These are phyloP conservation scores for Hemiscyllium ocellatum DNA, from an alignment of 2,113 vertebrate species.

Conservation along the genomic window DNA sequence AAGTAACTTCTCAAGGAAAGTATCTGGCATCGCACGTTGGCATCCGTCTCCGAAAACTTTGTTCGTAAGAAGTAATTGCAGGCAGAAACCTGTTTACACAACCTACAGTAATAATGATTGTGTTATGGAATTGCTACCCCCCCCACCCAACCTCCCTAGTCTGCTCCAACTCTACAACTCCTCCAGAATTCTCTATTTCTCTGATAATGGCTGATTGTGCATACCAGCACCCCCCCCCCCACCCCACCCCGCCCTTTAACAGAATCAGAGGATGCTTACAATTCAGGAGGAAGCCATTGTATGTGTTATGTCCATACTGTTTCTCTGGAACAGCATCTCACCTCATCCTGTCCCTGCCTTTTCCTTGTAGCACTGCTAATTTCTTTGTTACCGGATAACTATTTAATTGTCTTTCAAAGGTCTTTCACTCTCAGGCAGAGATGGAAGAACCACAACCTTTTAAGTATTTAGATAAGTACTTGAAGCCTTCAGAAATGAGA, in stretches of 20 bases:
- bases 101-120: neutral
- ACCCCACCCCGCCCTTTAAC: neutral
- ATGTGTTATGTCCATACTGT: neutral
- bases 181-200: neutral
- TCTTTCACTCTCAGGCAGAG: no score
- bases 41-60: neutral
- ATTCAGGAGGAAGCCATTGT: neutral
- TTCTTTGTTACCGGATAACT: no score
- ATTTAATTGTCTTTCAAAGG: no score
- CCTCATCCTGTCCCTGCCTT: neutral
- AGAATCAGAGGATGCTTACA: neutral
- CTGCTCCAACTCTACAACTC: neutral
- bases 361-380: neutral
- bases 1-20: neutral
- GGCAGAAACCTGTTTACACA: constrained; percentile 14
- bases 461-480: no score
- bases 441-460: no score
- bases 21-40: neutral
- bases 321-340: neutral
- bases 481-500: no score
- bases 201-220: neutral
- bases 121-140: neutral
- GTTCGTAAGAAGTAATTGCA: constrained; percentile 13
- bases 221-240: no score
- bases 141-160: neutral